A percentile compares a stretch with the other conserved stretches of the same genome.
Evolutionary conservation across 2,888 invertebrate genomes (phyloP).

Genomic region (Metallyticus violacea): DNA sequence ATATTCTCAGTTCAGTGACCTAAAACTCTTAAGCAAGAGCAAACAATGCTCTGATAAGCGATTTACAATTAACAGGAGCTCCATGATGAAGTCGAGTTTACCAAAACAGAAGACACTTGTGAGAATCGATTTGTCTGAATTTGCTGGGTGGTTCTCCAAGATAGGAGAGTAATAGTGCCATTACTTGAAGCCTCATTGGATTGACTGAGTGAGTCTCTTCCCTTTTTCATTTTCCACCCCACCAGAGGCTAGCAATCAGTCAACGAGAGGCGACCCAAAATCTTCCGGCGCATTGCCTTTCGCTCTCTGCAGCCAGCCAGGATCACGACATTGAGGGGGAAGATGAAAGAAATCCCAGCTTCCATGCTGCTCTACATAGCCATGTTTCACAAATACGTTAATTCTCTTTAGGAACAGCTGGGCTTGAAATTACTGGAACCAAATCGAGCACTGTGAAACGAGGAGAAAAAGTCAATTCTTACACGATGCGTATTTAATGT

Average conservation of each 20-base stretch:
- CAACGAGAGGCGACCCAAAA: neutral
- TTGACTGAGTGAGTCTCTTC: neutral
- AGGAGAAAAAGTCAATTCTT: too few species aligned
- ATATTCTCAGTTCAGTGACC: too few species aligned
- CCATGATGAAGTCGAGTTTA: neutral
- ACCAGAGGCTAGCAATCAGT: neutral
- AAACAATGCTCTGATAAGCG: too few species aligned
- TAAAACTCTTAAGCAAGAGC: too few species aligned
- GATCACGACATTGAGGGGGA: neutral
- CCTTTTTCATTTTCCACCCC: conserved; percentile 8
- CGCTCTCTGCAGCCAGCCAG: too few species aligned
- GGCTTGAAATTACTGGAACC: too few species aligned
- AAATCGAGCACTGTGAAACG: too few species aligned
- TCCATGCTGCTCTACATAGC: neutral
- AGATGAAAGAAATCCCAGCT: neutral
- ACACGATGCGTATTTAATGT: too few species aligned
- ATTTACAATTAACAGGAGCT: neutral
- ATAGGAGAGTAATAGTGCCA: neutral
- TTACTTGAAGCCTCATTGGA: conserved; percentile 1
- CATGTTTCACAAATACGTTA: neutral
- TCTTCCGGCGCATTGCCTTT: neutral
- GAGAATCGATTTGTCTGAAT: neutral
- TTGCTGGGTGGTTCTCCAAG: neutral
- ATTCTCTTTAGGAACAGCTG: too few species aligned
- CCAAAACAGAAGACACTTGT: neutral